These are phyloP conservation scores for Colossoma macropomum DNA, from an alignment of 2,113 vertebrate genomes.

Conservation along the genomic window DNA sequence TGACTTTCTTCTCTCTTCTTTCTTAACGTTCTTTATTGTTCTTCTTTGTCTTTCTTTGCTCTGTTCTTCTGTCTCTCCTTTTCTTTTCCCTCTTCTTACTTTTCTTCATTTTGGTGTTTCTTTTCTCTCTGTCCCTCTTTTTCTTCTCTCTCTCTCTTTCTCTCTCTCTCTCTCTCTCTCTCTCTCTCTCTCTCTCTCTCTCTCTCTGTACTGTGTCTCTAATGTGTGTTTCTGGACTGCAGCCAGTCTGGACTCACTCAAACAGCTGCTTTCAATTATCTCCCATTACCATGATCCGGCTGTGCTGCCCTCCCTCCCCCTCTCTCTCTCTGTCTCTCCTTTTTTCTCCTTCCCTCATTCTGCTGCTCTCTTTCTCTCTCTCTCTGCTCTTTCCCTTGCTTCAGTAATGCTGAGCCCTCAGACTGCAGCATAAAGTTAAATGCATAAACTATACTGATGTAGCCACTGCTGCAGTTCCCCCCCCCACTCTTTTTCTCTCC, in stretches of 20 bases:
- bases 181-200: background rate
- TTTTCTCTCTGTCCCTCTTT: background rate
- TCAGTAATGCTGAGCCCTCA: background rate
- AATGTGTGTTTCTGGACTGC: constrained; percentile 38
- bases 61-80: background rate
- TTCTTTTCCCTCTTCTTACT: background rate
- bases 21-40: background rate
- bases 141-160: constrained; percentile 19
- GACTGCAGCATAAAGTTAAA: background rate
- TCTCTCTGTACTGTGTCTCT: constrained; percentile 22
- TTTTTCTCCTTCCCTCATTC: background rate
- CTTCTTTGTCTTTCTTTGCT: background rate
- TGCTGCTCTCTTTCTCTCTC: background rate
- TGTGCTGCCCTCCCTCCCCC: background rate
- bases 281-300: constrained; percentile 45
- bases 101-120: background rate
- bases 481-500: background rate
- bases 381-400: background rate
- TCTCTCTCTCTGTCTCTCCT: constrained; percentile 5
- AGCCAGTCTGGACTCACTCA: constrained; percentile 51
- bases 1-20: background rate
- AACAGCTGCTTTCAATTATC: constrained; percentile 59
- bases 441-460: background rate
- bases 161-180: constrained; percentile 25
- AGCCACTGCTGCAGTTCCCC: background rate